phyloP scores from a whole-genome alignment of 2,888 invertebrate genomes.

The Colostygia pectinataria region DNA sequence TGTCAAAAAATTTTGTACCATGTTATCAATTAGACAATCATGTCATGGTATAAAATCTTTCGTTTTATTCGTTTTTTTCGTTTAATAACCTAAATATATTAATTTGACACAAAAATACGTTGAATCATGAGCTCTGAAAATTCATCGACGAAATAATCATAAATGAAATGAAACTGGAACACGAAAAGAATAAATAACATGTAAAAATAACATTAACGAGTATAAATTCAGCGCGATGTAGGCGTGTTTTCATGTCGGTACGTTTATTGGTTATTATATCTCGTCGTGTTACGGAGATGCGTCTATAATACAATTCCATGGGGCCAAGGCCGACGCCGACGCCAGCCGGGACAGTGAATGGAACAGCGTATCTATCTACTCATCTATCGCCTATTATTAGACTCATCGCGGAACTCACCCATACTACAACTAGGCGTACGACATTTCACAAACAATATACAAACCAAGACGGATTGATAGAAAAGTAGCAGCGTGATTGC shows the following conservation, averaged over 20 bases:
- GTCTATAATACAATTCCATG: slow-evolving; percentile 63
- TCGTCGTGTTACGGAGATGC: slow-evolving; percentile 45
- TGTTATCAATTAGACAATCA: too few relatives aligned
- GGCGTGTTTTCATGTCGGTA: slow-evolving; percentile 31
- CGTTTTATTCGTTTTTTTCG: too few relatives aligned
- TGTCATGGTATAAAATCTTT: too few relatives aligned
- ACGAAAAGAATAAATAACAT: slow-evolving; percentile 22
- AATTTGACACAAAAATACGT: slow-evolving; percentile 2
- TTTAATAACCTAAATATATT: background rate
- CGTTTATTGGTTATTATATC: slow-evolving; percentile 35
- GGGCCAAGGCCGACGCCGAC: slow-evolving; percentile 66
- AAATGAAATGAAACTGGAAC: slow-evolving; percentile 21
- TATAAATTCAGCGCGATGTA: slow-evolving; percentile 31
- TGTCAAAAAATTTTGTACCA: too few relatives aligned
- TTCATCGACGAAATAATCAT: slow-evolving; percentile 12
- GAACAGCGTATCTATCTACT: slow-evolving; percentile 56
- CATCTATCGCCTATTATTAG: slow-evolving; percentile 67
- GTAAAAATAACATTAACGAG: slow-evolving; percentile 33
- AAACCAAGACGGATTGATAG: background rate
- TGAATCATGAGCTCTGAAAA: slow-evolving; percentile 4
- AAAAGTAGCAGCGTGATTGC: too few relatives aligned
- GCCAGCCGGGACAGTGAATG: slow-evolving; percentile 60
- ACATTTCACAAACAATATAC: slow-evolving; percentile 1
- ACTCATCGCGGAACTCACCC: slow-evolving; percentile 46
- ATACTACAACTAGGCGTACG: slow-evolving; percentile 30